phyloP scores from a whole-genome alignment of 2,797 vertebrate genomes.

The Percopsis omiscomaycus region DNA sequence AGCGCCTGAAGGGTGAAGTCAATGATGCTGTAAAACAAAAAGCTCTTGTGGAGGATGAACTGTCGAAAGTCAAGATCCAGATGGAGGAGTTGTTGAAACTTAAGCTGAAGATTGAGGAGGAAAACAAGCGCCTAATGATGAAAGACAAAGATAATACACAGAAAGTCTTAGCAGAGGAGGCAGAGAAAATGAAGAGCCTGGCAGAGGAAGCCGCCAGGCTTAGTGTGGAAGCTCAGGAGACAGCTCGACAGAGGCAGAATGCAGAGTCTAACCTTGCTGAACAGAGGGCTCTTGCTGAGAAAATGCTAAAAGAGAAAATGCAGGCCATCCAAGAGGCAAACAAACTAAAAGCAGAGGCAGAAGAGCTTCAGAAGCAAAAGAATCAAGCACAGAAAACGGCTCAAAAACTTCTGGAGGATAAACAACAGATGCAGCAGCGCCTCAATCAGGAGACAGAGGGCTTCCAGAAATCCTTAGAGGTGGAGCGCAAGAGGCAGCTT shows the following conservation, averaged over 20 bases:
- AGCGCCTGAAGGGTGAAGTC: conserved; percentile 90
- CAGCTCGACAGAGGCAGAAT: conserved; percentile 83
- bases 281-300: conserved; percentile 88
- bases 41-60: conserved; percentile 88
- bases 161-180: conserved; percentile 88
- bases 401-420: conserved; percentile 88
- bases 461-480: conserved; percentile 90
- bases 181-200: conserved; percentile 91
- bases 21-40: conserved; percentile 86
- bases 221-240: conserved; percentile 87
- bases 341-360: conserved; percentile 86
- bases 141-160: conserved; percentile 90
- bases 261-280: conserved; percentile 86
- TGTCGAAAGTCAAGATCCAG: conserved; percentile 86
- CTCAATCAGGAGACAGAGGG: conserved; percentile 86
- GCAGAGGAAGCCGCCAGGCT: conserved; percentile 90
- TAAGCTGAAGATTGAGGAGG: conserved; percentile 87
- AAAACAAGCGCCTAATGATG: conserved; percentile 85
- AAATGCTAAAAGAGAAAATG: conserved; percentile 96
- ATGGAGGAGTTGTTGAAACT: conserved; percentile 92
- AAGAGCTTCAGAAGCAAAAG: conserved; percentile 91
- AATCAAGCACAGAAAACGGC: conserved; percentile 89
- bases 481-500: conserved; percentile 84
- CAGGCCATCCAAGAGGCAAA: conserved; percentile 92
- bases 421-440: conserved; percentile 88